Base-by-base conservation (phyloP, 2,888 invertebrate genomes). In the Xestia rhomboidea region DNA sequence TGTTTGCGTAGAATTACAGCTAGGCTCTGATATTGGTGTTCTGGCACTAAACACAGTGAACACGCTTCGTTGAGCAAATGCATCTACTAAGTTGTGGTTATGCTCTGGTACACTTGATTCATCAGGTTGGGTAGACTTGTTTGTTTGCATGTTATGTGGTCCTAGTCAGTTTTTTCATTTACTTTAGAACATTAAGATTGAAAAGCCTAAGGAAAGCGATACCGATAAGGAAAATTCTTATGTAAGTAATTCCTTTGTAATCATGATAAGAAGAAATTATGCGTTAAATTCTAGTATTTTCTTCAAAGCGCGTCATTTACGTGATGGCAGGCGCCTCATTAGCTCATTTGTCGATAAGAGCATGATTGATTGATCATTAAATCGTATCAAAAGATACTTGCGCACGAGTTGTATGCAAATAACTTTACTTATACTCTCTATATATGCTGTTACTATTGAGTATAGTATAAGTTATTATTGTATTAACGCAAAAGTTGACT, bases 1-100 rank as follows among this genome's bases (percentile, higher is more conserved):
- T 57, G 76, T 81, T 81, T 46, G 63, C n/a, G 8, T n/a, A 70
- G 70, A 64, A 69, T 67, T 73, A 82, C 63, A 68, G 73, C 68
- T 68, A 68, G 62, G 41, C 70, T 66, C 6, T 15, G 62, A 60
- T 63, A 68, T 81, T 51, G 71, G 76, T 57, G 67, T 81, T 63
- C 62, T 63, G 21, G 67, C 10, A 41, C 30, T 80, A 64, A 79
- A 54, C 44, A 54, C 38, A 62, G 67, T 27, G 67, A 63, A 73
- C 51, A 72, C 57, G 75, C 57, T 75, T 46, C 57, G 69, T 34
- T 70, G 76, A 68, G 30, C 34, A 62, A 70, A 70, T 68, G 54
- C 70, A 64, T 67, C 66, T 18, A 80, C 46, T 70, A 41, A 70
- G 15, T 76, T 81, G 67, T n/a, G 21, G 68, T 80, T 80, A 57